Evolutionary conservation across 2,797 vertebrate species (phyloP).

Genomic region (Emys orbicularis): DNA sequence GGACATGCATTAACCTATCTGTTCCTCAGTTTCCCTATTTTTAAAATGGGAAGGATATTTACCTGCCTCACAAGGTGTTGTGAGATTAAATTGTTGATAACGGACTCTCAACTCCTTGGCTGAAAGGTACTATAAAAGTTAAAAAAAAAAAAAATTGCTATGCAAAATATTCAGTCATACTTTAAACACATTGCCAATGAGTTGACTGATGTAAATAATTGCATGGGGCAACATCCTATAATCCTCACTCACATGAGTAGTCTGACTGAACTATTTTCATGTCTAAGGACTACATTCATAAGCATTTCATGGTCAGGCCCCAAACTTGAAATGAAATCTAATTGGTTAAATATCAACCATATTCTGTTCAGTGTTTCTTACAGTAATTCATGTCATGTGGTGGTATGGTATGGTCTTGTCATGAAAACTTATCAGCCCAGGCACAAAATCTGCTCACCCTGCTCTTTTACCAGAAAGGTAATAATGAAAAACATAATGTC

Average conservation of each 20-base stretch:
- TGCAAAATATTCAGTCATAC: background rate
- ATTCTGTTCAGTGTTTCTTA: background rate
- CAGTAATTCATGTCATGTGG: background rate
- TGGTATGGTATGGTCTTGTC: accelerated
- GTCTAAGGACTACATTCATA: no score
- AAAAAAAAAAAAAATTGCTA: no score
- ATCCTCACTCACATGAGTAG: no score
- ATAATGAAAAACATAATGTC: background rate
- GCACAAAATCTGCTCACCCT: accelerated
- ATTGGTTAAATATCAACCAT: background rate
- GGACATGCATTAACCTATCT: no score
- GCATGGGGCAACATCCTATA: no score
- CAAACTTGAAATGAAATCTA: background rate
- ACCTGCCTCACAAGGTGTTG: no score
- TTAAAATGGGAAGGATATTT: no score
- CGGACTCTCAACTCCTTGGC: background rate
- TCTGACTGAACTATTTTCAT: no score
- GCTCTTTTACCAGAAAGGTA: accelerated
- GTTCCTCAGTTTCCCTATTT: no score
- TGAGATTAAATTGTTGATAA: no score
- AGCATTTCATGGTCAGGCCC: background rate
- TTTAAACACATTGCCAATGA: background rate
- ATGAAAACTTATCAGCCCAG: accelerated
- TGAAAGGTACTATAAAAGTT: background rate
- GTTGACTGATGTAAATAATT: no score